Evolutionary conservation across 2,888 invertebrate species (phyloP), one percentile per base, ranked within the genome.

Genomic region (Clepsis dumicolana): DNA sequence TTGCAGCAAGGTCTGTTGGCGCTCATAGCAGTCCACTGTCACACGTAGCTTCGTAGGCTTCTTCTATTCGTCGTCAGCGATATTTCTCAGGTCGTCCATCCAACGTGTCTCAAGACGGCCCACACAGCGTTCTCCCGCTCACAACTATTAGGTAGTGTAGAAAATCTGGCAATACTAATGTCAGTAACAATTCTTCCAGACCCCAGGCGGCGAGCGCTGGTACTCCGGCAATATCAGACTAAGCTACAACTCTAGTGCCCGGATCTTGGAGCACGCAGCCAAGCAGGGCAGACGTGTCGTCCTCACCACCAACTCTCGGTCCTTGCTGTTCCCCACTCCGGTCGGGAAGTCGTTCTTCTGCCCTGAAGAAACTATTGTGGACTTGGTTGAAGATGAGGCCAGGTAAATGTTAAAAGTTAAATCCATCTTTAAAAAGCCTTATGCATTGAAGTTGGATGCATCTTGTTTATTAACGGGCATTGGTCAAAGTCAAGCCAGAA

Each of bases 141-240:
- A n/a, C n/a, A n/a, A n/a, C n/a, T n/a, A n/a, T n/a, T n/a, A n/a
- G n/a, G 29, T 29, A 7, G 29, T 3, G 7, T 4, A 4, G 29
- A 29, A 29, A 29, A 29, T 4, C 7, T 4, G 29, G 7, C 29
- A 35, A 48, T 21, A 48, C 21, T 21, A 1, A 48, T 21, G 48
- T 7, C 12, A 12, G 12, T 10, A 8, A 65, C 18, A 7, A 44
- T 18, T 61, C 62, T 91, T 93, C 35, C 85, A 97, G 97, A 97
- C 97, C 1, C 97, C 97, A 27, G 97, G 98, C 4, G 97, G 97
- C 5, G 98, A 98, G 80, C 94, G 97, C 75, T 98, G 98, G 98
- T 98, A 97, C 83, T 96, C 97, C 1, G 96, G 96, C 75, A 95
- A 95, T 76, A 94, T 98, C 72, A 96, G 96, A 77, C 88, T 98